These are phyloP conservation scores for Pongo abelii DNA, from an alignment of 2,113 vertebrate genomes.

Conservation along the genomic window DNA sequence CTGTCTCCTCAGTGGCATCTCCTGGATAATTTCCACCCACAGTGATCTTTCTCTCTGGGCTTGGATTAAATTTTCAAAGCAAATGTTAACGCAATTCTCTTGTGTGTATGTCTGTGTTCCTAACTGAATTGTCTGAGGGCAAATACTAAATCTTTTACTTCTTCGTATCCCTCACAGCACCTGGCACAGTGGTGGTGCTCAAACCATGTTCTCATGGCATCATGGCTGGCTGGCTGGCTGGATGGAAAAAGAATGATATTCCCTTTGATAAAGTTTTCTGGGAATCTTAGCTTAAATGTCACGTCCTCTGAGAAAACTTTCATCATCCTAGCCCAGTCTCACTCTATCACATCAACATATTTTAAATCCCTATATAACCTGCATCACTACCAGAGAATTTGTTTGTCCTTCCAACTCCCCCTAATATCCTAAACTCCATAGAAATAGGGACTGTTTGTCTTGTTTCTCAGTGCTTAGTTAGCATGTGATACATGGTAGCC, in stretches of 20 bases:
- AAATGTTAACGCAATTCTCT: neutral
- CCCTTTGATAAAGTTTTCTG: neutral
- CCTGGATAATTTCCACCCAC: neutral
- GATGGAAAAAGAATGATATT: neutral
- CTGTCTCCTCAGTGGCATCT: neutral
- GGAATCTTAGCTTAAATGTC: neutral
- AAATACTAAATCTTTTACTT: neutral
- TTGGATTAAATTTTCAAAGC: neutral
- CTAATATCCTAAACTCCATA: neutral
- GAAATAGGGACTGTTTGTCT: neutral
- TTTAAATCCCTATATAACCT: neutral
- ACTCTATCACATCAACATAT: neutral
- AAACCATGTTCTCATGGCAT: neutral
- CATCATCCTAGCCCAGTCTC: neutral
- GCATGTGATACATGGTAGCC: neutral
- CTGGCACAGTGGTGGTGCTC: neutral
- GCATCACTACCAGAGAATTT: neutral
- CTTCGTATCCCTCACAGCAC: neutral
- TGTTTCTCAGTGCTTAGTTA: neutral
- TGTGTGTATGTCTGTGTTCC: neutral
- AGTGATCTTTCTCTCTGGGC: neutral
- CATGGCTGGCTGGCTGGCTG: neutral
- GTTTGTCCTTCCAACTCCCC: neutral
- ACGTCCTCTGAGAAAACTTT: constrained; percentile 1
- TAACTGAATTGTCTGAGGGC: neutral